These are phyloP conservation scores for Stercorarius parasiticus DNA, from an alignment of 2,113 vertebrate species.

Conservation along the genomic window DNA sequence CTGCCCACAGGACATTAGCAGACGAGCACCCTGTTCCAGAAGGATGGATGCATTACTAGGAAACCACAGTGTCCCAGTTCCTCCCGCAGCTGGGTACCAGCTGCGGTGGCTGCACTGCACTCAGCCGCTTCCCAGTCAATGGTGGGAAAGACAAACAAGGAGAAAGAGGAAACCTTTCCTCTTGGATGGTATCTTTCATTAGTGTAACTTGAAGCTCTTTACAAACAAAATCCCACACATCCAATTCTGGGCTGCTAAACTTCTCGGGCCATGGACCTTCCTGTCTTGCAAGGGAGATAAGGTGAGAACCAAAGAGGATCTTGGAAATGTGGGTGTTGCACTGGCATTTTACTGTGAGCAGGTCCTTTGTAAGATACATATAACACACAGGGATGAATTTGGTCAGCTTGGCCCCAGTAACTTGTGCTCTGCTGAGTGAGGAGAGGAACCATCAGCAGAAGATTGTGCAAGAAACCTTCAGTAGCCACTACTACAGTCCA, in stretches of 20 bases:
- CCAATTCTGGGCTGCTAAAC: background rate
- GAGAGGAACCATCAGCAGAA: background rate
- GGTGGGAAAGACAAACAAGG: background rate
- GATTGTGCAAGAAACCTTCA: background rate
- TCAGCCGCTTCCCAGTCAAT: background rate
- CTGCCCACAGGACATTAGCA: background rate
- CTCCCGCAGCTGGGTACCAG: background rate
- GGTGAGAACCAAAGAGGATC: background rate
- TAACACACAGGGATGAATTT: background rate
- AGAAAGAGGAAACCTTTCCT: background rate
- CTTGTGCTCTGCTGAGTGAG: background rate
- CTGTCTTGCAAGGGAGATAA: background rate
- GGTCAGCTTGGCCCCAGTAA: background rate
- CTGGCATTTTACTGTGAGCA: background rate
- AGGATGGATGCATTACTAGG: background rate
- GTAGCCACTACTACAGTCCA: too few species aligned
- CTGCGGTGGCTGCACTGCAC: background rate
- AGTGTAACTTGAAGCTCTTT: background rate
- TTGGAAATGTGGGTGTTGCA: background rate
- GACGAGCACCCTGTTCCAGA: background rate
- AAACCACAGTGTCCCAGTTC: background rate
- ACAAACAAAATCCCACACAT: background rate
- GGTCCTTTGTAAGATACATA: background rate
- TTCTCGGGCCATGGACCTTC: background rate
- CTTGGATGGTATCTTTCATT: background rate